Evolutionary conservation across 1,140 invertebrate genomes (phyloP).

Genomic region (Caligus rogercresseyi): DNA sequence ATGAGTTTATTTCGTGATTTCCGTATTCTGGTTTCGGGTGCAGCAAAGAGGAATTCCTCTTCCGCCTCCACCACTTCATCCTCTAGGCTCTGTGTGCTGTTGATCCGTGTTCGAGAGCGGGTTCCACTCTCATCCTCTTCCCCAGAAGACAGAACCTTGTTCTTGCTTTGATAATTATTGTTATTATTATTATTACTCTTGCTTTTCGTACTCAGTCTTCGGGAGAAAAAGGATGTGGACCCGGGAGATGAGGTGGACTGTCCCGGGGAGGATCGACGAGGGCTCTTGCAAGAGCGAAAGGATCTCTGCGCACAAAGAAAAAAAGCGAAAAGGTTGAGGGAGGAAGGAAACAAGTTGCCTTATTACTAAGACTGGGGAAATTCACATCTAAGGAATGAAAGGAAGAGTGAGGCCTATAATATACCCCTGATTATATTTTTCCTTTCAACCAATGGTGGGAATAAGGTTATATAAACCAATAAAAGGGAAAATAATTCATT

Average conservation of each 20-base stretch:
- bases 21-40: too few species aligned
- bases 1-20: too few species aligned
- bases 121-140: neutral
- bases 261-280: neutral
- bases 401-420: too few species aligned
- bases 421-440: too few species aligned
- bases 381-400: too few species aligned
- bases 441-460: neutral
- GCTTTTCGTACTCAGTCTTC: neutral
- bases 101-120: neutral
- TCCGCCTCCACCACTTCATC: too few species aligned
- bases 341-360: neutral
- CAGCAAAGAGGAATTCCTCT: too few species aligned
- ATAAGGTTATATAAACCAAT: neutral
- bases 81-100: neutral
- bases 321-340: neutral
- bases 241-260: neutral
- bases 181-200: too few species aligned
- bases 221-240: neutral
- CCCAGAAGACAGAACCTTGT: neutral
- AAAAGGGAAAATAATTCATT: neutral
- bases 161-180: too few species aligned
- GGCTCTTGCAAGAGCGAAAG: neutral
- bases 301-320: neutral
- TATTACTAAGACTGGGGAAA: too few species aligned